Base-by-base conservation (phyloP, 2,113 vertebrate species). In the Sander lucioperca region DNA sequence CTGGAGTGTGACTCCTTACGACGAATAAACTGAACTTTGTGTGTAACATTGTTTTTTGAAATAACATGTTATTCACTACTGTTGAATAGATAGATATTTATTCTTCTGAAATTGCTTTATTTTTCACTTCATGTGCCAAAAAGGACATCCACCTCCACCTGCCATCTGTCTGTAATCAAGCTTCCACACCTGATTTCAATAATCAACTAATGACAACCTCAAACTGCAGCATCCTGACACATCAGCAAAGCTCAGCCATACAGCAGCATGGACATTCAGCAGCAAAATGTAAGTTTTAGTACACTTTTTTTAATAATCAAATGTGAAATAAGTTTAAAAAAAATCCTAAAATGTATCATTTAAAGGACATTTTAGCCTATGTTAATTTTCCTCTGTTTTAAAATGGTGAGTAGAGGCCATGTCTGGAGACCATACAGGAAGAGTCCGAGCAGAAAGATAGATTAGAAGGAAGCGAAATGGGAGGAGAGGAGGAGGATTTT, bases 341-440 rank as follows among this genome's bases (percentile, higher is more conserved):
- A 69, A 14, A 36, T 1, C 2, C 3, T 13, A 18, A 47, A 53
- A 63, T 43, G 4, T 2, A 14, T 39, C 1, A 4, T 53, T 63
- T 30, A 76, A 56, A 15, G 2, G 14, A 18, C 4, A 6, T n/a
- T 15, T 16, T 21, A 43, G 39, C 39, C 39, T 11, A 1, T 73
- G 12, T 25, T 33, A 67, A 43, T 65, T 65, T 6, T 23, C 2
- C 33, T 53, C 2, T 79, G 2, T 21, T 59, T 25, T 62, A 2
- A 69, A 61, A 62, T 19, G n/a, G 25, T 53, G 30, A 57, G 39
- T 74, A 86, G 75, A 54, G 58, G 23, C 27, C 1, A 0, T 1
- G 6, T 14, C 67, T 93, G 88, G 87, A 87, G 74, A 4, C 86
- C 30, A 93, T 94, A 65, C 51, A 83, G 79, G 91, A 94, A 48